Percentiles rank a stretch among this genome's conserved stretches.
Conservation (phyloP, 2,113 vertebrate genomes). For the Ahaetulla prasina region DNA sequence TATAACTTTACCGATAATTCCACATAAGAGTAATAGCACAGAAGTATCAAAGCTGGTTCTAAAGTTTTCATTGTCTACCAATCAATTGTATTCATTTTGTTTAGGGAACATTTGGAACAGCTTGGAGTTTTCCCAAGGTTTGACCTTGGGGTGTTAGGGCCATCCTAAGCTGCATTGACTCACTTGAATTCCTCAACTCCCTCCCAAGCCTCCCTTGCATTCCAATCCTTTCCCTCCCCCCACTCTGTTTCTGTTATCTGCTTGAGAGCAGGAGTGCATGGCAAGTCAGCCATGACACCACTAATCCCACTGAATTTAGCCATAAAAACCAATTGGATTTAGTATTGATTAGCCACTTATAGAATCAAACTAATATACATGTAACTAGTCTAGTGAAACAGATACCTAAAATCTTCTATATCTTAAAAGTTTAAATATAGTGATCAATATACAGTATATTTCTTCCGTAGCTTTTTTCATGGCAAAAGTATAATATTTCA, state of each 20-base stretch:
- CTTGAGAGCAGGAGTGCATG: not conserved
- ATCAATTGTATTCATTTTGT: not conserved
- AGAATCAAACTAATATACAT: not conserved
- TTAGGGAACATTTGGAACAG: not conserved
- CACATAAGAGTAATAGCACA: not conserved
- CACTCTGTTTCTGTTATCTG: not conserved
- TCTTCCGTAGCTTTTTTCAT: not conserved
- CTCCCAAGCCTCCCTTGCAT: not conserved
- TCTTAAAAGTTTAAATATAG: not conserved
- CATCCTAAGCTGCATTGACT: no score
- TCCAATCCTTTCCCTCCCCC: not conserved
- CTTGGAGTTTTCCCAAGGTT: not conserved
- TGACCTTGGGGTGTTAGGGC: no score
- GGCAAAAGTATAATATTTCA: conserved; percentile 24
- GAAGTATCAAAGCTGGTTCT: not conserved
- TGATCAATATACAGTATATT: not conserved
- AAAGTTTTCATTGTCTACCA: not conserved
- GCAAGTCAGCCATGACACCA: not conserved
- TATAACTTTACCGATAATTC: not conserved
- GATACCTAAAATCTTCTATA: not conserved
- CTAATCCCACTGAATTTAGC: not conserved
- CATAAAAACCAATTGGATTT: not conserved
- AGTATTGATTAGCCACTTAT: not conserved
- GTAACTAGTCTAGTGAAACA: not conserved
- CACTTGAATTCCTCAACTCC: no score